A percentile compares a stretch with the other conserved stretches of the same genome.
Evolutionary conservation across 23 tunicate species (phyloP).

Genomic region (Clavelina lepadiformis): DNA sequence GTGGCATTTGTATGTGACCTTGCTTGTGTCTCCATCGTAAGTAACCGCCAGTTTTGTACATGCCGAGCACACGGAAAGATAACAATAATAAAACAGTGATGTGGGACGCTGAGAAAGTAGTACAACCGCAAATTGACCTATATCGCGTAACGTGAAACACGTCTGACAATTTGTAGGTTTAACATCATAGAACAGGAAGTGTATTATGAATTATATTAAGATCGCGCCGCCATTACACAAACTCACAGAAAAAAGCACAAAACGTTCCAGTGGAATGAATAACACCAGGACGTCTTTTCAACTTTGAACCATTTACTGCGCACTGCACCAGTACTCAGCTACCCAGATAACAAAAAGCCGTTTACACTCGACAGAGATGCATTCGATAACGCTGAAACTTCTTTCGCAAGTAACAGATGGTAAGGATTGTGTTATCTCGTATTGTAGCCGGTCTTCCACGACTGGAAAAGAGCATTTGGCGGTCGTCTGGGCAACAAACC

Average conservation of each 20-base stretch:
- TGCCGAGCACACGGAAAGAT: too few species aligned
- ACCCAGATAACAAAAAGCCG: slow-evolving; percentile 12
- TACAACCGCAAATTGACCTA: slow-evolving; percentile 3
- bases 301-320: not conserved
- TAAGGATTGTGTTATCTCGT: slow-evolving; percentile 9
- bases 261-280: not conserved
- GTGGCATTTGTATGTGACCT: too few species aligned
- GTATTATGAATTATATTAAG: not conserved
- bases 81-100: too few species aligned
- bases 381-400: slow-evolving; percentile 4
- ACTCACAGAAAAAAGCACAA: slow-evolving; percentile 10
- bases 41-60: too few species aligned
- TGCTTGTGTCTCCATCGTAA: too few species aligned
- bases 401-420: slow-evolving; percentile 3
- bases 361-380: slow-evolving; percentile 18
- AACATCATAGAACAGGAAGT: slow-evolving; percentile 10
- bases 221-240: slow-evolving; percentile 11
- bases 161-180: slow-evolving; percentile 19
- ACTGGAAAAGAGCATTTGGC: slow-evolving; percentile 2
- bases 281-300: slow-evolving; percentile 1
- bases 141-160: slow-evolving; percentile 8
- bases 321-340: slow-evolving; percentile 1
- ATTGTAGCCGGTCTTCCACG: slow-evolving; percentile 12
- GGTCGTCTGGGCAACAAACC: slow-evolving; percentile 3
- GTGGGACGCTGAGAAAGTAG: slow-evolving; percentile 3